A percentile compares a stretch with the other conserved stretches of the same genome.
These are phyloP conservation scores for Leptopilina clavipes DNA, from an alignment of 1,140 invertebrate species.

Conservation along the genomic window DNA sequence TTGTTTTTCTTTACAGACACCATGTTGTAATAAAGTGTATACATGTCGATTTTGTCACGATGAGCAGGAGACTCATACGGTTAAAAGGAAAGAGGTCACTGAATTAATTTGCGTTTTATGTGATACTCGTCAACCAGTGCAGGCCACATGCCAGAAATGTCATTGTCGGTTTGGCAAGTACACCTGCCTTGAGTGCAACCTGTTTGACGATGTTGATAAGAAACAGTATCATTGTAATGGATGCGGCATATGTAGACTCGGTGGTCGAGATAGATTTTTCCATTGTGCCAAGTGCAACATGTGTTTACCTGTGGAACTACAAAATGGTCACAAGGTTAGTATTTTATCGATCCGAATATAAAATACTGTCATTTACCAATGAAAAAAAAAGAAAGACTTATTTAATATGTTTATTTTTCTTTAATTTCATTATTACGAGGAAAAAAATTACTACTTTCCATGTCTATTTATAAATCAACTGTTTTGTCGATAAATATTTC, in stretches of 20 bases:
- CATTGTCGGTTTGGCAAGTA: constrained; percentile 89
- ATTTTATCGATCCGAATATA: too few relatives aligned
- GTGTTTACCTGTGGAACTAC: constrained; percentile 86
- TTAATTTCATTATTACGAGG: too few relatives aligned
- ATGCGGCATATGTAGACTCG: constrained; percentile 91
- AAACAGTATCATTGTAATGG: constrained; percentile 91
- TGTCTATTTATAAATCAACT: too few relatives aligned
- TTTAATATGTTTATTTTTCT: too few relatives aligned
- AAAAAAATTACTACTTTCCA: constrained; percentile 25
- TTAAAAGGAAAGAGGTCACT: constrained; percentile 87
- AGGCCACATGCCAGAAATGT: constrained; percentile 84
- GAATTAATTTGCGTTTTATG: constrained; percentile 89
- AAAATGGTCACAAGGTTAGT: constrained; percentile 86
- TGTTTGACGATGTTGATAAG: constrained; percentile 93
- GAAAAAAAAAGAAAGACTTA: too few relatives aligned
- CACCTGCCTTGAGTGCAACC: constrained; percentile 88
- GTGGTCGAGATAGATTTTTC: constrained; percentile 89
- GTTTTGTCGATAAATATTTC: too few relatives aligned
- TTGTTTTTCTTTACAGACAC: constrained; percentile 80
- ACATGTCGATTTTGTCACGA: constrained; percentile 93
- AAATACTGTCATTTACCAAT: too few relatives aligned
- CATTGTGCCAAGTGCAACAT: constrained; percentile 92
- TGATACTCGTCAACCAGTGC: constrained; percentile 86
- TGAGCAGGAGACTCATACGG: constrained; percentile 87
- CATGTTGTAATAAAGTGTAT: constrained; percentile 91